Percentiles rank a stretch among this genome's conserved stretches.
Conservation (phyloP, 2,797 vertebrate genomes). For the Peromyscus nudipes region DNA sequence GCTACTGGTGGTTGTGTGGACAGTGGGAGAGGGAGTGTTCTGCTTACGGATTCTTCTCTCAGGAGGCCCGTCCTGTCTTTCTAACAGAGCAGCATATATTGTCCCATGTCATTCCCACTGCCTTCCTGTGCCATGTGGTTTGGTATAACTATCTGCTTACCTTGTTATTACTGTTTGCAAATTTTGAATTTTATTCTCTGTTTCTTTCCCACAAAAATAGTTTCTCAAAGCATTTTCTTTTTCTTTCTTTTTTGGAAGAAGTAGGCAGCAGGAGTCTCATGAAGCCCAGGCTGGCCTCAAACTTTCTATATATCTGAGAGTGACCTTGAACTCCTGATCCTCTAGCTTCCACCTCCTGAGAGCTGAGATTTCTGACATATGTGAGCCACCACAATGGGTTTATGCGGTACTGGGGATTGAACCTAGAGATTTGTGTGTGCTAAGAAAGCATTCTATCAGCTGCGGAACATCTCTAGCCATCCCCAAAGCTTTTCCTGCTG, state of each 20-base stretch:
- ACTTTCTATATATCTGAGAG: neutral
- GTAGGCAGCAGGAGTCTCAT: neutral
- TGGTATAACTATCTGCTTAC: neutral
- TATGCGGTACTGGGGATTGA: neutral
- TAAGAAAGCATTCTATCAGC: neutral
- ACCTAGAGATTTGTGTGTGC: neutral
- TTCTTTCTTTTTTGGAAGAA: too few relatives aligned
- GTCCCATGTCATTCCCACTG: neutral
- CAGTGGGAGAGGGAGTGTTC: accelerated
- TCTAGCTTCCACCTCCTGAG: neutral
- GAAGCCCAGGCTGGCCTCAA: neutral
- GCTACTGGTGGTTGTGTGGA: neutral
- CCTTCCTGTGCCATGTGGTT: neutral
- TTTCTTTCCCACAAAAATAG: neutral
- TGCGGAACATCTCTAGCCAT: neutral
- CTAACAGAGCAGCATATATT: neutral
- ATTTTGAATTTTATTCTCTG: slow-evolving; percentile 15
- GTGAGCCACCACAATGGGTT: neutral
- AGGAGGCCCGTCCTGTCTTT: neutral
- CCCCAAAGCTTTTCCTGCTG: neutral
- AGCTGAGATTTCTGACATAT: neutral
- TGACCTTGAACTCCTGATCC: neutral
- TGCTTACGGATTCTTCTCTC: neutral
- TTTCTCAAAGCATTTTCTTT: neutral
- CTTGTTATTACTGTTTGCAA: neutral